Percentiles rank a stretch among this genome's conserved stretches.
phyloP scores from a whole-genome alignment of 1,140 invertebrate genomes.

The Bombyx mandarina region DNA sequence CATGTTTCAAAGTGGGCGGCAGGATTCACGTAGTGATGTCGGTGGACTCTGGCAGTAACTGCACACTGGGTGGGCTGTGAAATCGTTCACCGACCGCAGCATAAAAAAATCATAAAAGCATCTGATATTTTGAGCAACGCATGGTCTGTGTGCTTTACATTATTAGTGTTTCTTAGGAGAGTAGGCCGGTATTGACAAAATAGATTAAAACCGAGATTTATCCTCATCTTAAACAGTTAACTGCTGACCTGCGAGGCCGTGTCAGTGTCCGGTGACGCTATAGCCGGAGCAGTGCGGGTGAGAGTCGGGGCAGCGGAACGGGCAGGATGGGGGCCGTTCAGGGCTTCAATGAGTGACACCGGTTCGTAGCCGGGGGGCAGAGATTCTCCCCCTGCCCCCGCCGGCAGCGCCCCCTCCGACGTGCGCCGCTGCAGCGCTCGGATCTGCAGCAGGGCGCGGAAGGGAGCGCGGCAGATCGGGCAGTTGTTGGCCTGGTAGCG shows the following conservation, averaged over 20 bases:
- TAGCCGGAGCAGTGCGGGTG: slow-evolving; percentile 62
- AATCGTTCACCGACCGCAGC: too few relatives aligned
- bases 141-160: too few relatives aligned
- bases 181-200: too few relatives aligned
- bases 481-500: slow-evolving; percentile 98
- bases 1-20: too few relatives aligned
- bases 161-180: too few relatives aligned
- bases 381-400: slow-evolving; percentile 80
- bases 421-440: slow-evolving; percentile 88
- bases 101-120: too few relatives aligned
- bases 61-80: too few relatives aligned
- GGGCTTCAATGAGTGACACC: slow-evolving; percentile 95
- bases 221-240: too few relatives aligned
- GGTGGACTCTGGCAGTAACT: too few relatives aligned
- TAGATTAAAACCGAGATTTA: too few relatives aligned
- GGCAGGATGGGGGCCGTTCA: slow-evolving; percentile 91
- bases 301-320: slow-evolving; percentile 70
- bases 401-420: slow-evolving; percentile 49
- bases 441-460: slow-evolving; percentile 96
- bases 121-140: too few relatives aligned
- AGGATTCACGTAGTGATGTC: too few relatives aligned
- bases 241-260: slow-evolving; percentile 57
- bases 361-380: slow-evolving; percentile 94
- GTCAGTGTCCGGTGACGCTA: slow-evolving; percentile 69
- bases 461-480: slow-evolving; percentile 97